Evolutionary conservation across 2,113 vertebrate species (phyloP).

Genomic region (Bufo gargarizans): DNA sequence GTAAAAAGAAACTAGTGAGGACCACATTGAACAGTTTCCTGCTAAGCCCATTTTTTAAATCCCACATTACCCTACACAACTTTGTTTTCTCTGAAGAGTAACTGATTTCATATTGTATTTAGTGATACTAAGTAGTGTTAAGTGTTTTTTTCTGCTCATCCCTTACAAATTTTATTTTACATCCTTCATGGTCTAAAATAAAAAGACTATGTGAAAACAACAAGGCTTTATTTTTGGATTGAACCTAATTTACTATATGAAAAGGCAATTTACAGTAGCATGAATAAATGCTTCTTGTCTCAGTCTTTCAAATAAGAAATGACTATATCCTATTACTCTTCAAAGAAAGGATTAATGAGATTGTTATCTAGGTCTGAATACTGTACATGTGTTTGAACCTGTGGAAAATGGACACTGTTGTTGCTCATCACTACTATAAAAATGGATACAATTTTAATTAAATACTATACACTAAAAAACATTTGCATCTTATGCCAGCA

Average conservation of each 20-base stretch:
- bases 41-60: too few species aligned
- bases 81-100: too few species aligned
- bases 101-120: not conserved
- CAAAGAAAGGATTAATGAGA: conserved; percentile 35
- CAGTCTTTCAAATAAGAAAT: not conserved
- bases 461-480: too few species aligned
- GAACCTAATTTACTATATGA: not conserved
- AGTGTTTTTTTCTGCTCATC: not conserved
- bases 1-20: too few species aligned
- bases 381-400: not conserved
- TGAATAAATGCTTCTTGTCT: not conserved
- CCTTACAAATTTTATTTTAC: not conserved
- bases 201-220: not conserved
- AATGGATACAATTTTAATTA: too few species aligned
- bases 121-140: too few species aligned
- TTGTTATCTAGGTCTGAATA: not conserved
- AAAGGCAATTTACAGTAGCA: not conserved
- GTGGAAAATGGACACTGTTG: not conserved
- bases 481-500: too few species aligned
- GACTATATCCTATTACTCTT: not conserved
- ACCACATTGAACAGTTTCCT: too few species aligned
- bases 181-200: not conserved
- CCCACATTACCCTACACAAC: too few species aligned
- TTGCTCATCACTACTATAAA: not conserved
- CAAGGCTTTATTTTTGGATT: not conserved